Percentiles rank a stretch among this genome's conserved stretches.
Evolutionary conservation across 2,888 invertebrate species (phyloP).

Genomic region (Eilema depressum): DNA sequence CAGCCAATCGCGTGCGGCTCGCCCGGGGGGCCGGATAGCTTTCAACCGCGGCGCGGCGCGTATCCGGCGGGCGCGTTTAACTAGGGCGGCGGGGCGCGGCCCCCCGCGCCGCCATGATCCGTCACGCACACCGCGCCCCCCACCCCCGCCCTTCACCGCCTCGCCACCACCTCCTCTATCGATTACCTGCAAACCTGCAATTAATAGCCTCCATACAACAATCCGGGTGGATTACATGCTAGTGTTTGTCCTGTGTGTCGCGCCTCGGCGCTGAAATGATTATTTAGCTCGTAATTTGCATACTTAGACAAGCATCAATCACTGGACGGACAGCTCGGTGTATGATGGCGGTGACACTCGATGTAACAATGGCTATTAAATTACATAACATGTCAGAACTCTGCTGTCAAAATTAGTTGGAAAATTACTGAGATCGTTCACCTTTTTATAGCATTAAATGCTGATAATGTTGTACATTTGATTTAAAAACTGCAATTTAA

Average conservation of each 20-base stretch:
- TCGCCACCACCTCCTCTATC: constrained; percentile 69
- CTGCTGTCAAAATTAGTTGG: background rate
- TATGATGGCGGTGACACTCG: background rate
- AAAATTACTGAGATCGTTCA: background rate
- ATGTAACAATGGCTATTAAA: constrained; percentile 10
- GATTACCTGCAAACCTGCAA: constrained; percentile 84
- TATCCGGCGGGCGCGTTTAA: constrained; percentile 84
- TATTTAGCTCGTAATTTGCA: constrained; percentile 56
- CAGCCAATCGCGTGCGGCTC: constrained; percentile 78
- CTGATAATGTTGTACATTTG: background rate
- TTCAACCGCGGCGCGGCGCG: constrained; percentile 79
- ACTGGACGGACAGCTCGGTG: constrained; percentile 24
- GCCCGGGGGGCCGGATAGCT: constrained; percentile 81
- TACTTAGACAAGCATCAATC: constrained; percentile 45
- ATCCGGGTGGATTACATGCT: constrained; percentile 81
- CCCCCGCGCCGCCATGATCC: constrained; percentile 86
- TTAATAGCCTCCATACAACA: constrained; percentile 83
- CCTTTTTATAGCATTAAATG: background rate
- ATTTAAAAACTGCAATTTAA: background rate
- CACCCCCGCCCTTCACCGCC: constrained; percentile 62
- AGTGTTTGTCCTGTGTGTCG: constrained; percentile 71
- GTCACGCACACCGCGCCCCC: constrained; percentile 78
- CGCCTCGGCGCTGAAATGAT: constrained; percentile 63
- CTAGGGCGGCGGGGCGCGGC: constrained; percentile 80
- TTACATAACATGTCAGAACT: background rate